Evolutionary conservation across 2,888 invertebrate species (phyloP).

Genomic region (Melieria crassipennis): DNA sequence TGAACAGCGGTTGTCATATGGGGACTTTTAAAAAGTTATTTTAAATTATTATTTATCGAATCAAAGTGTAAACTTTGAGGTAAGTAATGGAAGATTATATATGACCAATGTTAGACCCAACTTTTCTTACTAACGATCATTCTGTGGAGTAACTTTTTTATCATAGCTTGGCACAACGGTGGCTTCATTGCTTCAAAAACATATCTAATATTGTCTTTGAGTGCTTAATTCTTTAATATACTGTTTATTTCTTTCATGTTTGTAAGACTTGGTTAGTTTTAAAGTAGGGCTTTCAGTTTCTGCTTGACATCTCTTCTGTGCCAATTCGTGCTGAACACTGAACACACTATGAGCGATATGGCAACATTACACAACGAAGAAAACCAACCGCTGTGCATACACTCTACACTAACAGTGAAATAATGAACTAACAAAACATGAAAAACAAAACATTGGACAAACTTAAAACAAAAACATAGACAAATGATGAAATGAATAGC

Average conservation of each 20-base stretch:
- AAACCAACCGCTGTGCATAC: constrained; percentile 1
- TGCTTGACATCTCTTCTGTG: no score
- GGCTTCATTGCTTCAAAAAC: not conserved
- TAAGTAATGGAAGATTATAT: no score
- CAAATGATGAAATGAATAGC: constrained; percentile 1
- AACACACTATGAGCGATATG: not conserved
- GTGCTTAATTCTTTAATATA: not conserved
- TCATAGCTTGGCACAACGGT: no score
- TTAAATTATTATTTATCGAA: no score
- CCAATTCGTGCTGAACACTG: no score
- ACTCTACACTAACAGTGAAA: not conserved
- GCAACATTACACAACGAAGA: not conserved
- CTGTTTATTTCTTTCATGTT: not conserved
- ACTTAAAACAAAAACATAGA: not conserved
- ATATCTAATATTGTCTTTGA: not conserved
- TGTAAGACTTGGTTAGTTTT: not conserved
- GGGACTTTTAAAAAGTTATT: no score
- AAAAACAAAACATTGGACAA: not conserved
- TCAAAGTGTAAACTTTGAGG: no score
- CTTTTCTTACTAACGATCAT: no score
- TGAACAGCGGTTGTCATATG: no score
- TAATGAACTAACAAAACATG: not conserved
- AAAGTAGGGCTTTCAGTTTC: no score
- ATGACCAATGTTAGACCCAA: no score
- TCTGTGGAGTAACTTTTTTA: no score